Evolutionary conservation across 1,140 invertebrate genomes (phyloP), one percentile per base, ranked within the genome.

Genomic region (Pissodes strobi): DNA sequence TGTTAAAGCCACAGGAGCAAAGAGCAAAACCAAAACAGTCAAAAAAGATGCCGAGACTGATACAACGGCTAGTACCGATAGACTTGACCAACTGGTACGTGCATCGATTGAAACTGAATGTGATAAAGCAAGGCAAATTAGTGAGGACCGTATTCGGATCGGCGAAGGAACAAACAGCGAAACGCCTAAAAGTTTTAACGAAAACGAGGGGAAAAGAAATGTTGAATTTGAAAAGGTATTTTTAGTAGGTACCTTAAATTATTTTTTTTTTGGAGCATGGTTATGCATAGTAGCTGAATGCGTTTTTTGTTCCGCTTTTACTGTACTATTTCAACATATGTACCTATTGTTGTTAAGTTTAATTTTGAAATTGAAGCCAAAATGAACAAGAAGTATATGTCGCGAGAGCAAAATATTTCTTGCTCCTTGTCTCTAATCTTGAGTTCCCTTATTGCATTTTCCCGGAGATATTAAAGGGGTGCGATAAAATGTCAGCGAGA

Each of bases 1-100:
- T 45, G 60, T 63, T 45, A 63, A 63, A 45, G 41, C 55, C 38
- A 19, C 55, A 10, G 55, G 41, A 25, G 8, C 19, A 49, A 60
- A 60, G 49, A 60, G 5, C 22, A 60, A 60, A 34, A 17, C 46
- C 18, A 27, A 46, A 17, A 15, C 27, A 18, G 2, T 23, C 4
- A 52, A 17, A 21, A 46, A 48, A 59, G 39, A 59, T 46, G 58
- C 34, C 10, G 46, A 61, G 38, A 38, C 48, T 27, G 37, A 51
- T 41, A 17, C 58, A n/a, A 17, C 21, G 52, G 13, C 4, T 17
- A 41, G 15, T n/a, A 18, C 17, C 0, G 22, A 23, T 25, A 38
- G 18, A 38, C 23, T 41, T 3, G 55, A 57, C 21, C 43, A 57
- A 15, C 12, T 57, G 38, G 55, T 45, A 22, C 52, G 39, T 6